Evolutionary conservation across 2,888 invertebrate species (phyloP).

Genomic region (Agrypnus murinus): DNA sequence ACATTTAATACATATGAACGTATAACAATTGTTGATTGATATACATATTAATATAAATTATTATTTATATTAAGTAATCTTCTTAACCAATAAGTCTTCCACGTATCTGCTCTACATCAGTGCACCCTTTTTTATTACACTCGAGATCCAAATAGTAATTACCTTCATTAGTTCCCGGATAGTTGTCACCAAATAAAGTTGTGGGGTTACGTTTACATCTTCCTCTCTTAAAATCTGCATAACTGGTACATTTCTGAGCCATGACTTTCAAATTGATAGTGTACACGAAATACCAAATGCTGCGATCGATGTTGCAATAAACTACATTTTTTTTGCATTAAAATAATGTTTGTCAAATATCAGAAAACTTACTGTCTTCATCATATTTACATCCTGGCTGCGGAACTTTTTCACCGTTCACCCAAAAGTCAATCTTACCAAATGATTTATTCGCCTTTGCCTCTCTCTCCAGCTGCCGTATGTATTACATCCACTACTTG

Average conservation of each 20-base stretch:
- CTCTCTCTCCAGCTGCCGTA: conserved; percentile 25
- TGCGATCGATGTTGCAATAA: neutral
- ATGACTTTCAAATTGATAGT: neutral
- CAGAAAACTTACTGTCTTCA: neutral
- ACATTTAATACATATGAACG: too few relatives aligned
- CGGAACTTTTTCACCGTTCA: conserved; percentile 15
- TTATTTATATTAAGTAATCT: too few relatives aligned
- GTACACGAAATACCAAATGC: neutral
- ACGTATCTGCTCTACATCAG: too few relatives aligned
- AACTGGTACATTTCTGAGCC: neutral
- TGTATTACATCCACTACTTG: conserved; percentile 24
- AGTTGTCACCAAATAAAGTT: neutral
- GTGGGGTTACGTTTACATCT: neutral
- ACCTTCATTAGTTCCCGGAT: neutral
- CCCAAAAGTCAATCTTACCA: conserved; percentile 25
- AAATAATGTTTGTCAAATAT: neutral
- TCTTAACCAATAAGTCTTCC: too few relatives aligned
- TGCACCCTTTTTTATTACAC: neutral
- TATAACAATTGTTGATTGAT: too few relatives aligned
- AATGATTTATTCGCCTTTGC: conserved; percentile 16
- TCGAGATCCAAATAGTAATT: neutral
- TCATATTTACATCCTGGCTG: conserved; percentile 20
- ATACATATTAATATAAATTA: too few relatives aligned
- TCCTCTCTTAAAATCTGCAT: neutral
- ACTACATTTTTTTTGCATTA: too few relatives aligned